A percentile compares a stretch with the other conserved stretches of the same genome.
phyloP scores from a whole-genome alignment of 2,888 invertebrate species.

The Oeneis ivallda region DNA sequence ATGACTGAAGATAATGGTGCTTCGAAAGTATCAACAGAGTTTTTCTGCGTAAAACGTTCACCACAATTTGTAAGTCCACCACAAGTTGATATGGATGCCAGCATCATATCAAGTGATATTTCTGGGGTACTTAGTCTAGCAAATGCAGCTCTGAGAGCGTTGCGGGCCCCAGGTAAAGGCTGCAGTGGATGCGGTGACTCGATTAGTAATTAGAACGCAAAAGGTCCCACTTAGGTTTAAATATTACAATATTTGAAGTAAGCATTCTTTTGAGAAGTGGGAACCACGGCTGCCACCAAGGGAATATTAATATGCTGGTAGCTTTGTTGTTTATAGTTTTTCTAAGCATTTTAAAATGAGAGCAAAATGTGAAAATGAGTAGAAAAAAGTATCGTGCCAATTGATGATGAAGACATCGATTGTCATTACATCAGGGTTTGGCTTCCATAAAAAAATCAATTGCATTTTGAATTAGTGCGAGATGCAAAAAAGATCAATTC shows the following conservation, averaged over 20 bases:
- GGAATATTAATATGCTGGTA: neutral
- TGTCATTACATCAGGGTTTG: neutral
- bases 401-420: neutral
- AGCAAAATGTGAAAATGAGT: too few relatives aligned
- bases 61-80: too few relatives aligned
- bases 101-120: neutral
- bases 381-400: too few relatives aligned
- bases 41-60: too few relatives aligned
- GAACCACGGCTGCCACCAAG: too few relatives aligned
- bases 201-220: too few relatives aligned
- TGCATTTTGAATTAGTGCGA: neutral
- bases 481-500: neutral
- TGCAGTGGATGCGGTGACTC: neutral
- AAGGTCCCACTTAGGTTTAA: too few relatives aligned
- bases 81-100: too few relatives aligned
- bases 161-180: neutral
- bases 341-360: constrained; percentile 1
- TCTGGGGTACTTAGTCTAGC: neutral
- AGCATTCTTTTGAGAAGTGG: too few relatives aligned
- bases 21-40: too few relatives aligned
- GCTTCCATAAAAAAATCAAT: neutral
- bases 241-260: too few relatives aligned
- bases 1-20: too few relatives aligned
- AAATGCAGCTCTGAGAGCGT: neutral
- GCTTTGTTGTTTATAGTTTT: neutral